Base-by-base conservation (phyloP, 2,113 vertebrate species). In the Scopus umbretta region DNA sequence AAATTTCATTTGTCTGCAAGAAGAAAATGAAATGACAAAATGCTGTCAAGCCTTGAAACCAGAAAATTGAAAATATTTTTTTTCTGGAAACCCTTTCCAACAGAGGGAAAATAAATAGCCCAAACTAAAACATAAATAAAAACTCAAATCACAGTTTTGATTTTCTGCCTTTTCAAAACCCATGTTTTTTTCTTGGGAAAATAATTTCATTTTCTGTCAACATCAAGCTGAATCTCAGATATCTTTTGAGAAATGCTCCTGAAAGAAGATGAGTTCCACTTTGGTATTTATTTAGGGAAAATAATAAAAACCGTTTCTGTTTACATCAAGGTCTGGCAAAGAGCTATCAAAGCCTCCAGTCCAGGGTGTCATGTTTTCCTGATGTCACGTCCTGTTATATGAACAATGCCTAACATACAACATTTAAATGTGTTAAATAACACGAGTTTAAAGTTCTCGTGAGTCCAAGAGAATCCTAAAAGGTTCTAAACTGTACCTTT, bases 11-110 rank as follows among this genome's bases (percentile, higher is more conserved):
- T 89, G 22, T 55, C 91, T 88, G 72, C 26, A 84, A 78, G 55
- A 94, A 76, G 25, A 67, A 94, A 89, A 96, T 55, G 63, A 94
- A 96, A 94, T 61, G 72, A 79, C 91, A 94, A 84, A 83, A 92
- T 47, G 14, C 55, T 71, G 47, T 91, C 80, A 94, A 78, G 32
- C 11, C 47, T 55, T 81, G 65, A 92, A 86, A 80, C 6, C 5
- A 86, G 75, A 86, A 93, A 88, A 92, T 6, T 15, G 72, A 88
- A 85, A 55, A 12, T 8, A 13, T 56, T 88, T 83, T 90, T 90
- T 90, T 83, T 30, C 42, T 71, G n/a, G 29, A 86, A 94, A 71
- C 42, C 12, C 30, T 83, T 86, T 73, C 43, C 32, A 59, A 59
- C 5, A 9, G 30, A 55, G 17, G 32, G 42, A 78, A 86, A 92